A percentile compares a stretch with the other conserved stretches of the same genome.
Evolutionary conservation across 2,113 vertebrate genomes (phyloP).

Genomic region (Scartelaos histophorus): DNA sequence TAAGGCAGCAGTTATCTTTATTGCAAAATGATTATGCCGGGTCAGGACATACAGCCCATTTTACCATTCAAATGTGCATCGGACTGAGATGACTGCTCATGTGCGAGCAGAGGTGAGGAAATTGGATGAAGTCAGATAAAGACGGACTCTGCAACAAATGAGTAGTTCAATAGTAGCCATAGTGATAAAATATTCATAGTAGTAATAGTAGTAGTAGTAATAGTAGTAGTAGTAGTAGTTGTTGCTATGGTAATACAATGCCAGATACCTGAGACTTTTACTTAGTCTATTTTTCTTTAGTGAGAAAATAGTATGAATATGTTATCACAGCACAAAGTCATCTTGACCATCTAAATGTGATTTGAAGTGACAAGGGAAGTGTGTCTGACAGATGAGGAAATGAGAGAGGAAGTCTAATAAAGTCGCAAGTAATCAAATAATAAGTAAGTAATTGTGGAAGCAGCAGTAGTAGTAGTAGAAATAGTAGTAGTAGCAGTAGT

Average conservation of each 20-base stretch:
- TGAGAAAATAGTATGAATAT: neutral
- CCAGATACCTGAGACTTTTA: neutral
- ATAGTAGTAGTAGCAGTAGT: neutral
- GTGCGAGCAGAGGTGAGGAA: slow-evolving; percentile 16
- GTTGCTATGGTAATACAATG: neutral
- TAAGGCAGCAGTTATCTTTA: neutral
- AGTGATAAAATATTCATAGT: neutral
- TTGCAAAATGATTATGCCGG: slow-evolving; percentile 3
- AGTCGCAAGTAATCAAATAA: neutral
- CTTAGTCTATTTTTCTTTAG: neutral
- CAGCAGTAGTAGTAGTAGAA: neutral
- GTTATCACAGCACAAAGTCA: neutral
- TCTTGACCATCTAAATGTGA: neutral
- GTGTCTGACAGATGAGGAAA: neutral
- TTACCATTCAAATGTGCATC: slow-evolving; percentile 30
- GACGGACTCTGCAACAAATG: slow-evolving; percentile 47
- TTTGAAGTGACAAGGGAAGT: neutral
- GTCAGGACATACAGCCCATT: neutral
- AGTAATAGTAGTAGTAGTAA: neutral
- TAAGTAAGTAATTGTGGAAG: neutral
- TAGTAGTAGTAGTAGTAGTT: neutral
- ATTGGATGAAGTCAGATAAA: slow-evolving; percentile 54
- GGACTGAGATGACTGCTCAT: slow-evolving; percentile 16
- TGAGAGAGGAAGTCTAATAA: neutral
- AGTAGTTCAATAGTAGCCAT: neutral